phyloP scores from a whole-genome alignment of 2,797 vertebrate genomes.

The Paedocypris micromegethes region DNA sequence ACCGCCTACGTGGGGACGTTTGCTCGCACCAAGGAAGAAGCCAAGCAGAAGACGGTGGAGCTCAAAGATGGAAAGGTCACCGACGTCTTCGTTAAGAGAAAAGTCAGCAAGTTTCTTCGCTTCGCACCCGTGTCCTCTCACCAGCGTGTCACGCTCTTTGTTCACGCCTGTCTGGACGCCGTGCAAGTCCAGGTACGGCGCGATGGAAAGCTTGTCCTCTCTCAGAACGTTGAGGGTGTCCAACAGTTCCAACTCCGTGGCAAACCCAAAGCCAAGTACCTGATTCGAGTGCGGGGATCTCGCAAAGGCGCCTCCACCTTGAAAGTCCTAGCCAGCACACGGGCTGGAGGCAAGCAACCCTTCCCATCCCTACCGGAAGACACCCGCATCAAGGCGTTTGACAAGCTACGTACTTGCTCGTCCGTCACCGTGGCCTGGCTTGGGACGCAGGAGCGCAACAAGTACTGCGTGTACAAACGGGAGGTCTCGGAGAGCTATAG shows the following conservation, averaged over 20 bases:
- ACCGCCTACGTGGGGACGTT: slow-evolving; percentile 94
- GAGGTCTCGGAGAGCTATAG: slow-evolving; percentile 83
- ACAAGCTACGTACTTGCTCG: slow-evolving; percentile 92
- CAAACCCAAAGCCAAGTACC: slow-evolving; percentile 92
- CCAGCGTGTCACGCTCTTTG: slow-evolving; percentile 84
- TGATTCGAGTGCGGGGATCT: slow-evolving; percentile 86
- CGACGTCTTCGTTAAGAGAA: slow-evolving; percentile 89
- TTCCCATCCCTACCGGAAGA: slow-evolving; percentile 95
- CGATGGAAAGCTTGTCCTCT: slow-evolving; percentile 86
- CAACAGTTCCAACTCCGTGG: slow-evolving; percentile 90
- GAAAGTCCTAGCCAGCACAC: slow-evolving; percentile 86
- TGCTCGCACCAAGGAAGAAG: slow-evolving; percentile 92
- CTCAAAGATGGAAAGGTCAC: slow-evolving; percentile 91
- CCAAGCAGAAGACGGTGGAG: slow-evolving; percentile 86
- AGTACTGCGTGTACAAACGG: slow-evolving; percentile 92
- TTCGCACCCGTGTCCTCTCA: slow-evolving; percentile 93
- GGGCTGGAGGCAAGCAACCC: slow-evolving; percentile 80
- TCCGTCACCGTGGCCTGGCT: slow-evolving; percentile 94
- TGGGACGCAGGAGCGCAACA: slow-evolving; percentile 95
- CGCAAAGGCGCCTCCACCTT: slow-evolving; percentile 86
- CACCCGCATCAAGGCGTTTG: slow-evolving; percentile 92
- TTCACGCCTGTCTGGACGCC: slow-evolving; percentile 86
- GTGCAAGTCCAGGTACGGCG: slow-evolving; percentile 89
- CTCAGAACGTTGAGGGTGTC: slow-evolving; percentile 86
- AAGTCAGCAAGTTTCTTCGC: slow-evolving; percentile 83